Evolutionary conservation across 2,797 vertebrate genomes (phyloP).

Genomic region (Calcarius lapponicus): DNA sequence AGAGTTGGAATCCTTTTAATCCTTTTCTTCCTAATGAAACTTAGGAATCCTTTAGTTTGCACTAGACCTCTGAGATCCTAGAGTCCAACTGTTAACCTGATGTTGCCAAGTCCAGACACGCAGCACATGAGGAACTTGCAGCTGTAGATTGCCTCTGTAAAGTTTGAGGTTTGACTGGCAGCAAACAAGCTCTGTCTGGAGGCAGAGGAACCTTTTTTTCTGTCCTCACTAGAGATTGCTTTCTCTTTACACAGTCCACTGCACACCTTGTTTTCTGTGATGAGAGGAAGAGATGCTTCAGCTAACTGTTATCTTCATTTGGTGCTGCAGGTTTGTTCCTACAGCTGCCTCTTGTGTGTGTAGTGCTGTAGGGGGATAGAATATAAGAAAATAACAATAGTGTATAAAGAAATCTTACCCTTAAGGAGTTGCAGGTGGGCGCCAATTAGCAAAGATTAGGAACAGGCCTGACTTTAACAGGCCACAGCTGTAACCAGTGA

Average conservation of each 20-base stretch:
- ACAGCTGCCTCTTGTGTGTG: not conserved
- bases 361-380: not conserved
- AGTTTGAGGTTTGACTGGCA: not conserved
- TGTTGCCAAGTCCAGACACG: not conserved
- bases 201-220: not conserved
- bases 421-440: not conserved
- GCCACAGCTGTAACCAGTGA: not conserved
- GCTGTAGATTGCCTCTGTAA: not conserved
- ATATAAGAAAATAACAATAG: not conserved
- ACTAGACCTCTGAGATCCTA: not conserved
- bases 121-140: not conserved
- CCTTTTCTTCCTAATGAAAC: not conserved
- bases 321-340: not conserved
- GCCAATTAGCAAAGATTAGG: not conserved
- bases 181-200: not conserved
- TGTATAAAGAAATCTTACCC: not conserved
- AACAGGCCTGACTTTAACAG: too few species aligned
- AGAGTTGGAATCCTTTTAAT: not conserved
- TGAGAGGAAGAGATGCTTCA: not conserved
- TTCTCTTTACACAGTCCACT: not conserved
- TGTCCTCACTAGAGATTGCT: not conserved
- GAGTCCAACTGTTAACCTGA: not conserved
- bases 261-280: not conserved
- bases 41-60: not conserved
- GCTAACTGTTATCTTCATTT: not conserved